Conservation (phyloP, 2,888 invertebrate species). For the Phorcus lineatus region DNA sequence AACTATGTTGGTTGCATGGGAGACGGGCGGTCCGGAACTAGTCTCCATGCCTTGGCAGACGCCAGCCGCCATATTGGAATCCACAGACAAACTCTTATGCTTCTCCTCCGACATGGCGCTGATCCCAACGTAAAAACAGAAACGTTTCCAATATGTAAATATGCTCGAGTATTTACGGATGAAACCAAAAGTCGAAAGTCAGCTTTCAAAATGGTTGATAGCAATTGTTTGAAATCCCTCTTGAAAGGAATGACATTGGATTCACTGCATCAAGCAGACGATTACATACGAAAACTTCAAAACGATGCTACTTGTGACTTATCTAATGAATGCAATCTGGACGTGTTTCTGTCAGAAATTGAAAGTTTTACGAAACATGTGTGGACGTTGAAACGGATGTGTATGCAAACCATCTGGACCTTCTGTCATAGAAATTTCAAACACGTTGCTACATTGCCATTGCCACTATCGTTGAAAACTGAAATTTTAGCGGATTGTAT, state of each 20-base stretch:
- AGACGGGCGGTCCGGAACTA: slow-evolving; percentile 39
- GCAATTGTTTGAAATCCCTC: slow-evolving; percentile 39
- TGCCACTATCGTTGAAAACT: slow-evolving; percentile 46
- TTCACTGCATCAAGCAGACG: slow-evolving; percentile 35
- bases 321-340: slow-evolving; percentile 24
- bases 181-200: neutral
- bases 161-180: slow-evolving; percentile 38
- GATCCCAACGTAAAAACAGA: slow-evolving; percentile 50
- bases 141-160: slow-evolving; percentile 47
- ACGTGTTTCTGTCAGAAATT: slow-evolving; percentile 40
- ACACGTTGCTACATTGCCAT: slow-evolving; percentile 46
- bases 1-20: slow-evolving; percentile 48
- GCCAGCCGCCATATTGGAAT: slow-evolving; percentile 43
- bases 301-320: neutral
- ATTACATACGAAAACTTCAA: slow-evolving; percentile 32
- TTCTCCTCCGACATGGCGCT: slow-evolving; percentile 62
- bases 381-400: slow-evolving; percentile 47
- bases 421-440: slow-evolving; percentile 47
- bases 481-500: neutral
- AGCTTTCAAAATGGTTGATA: slow-evolving; percentile 28
- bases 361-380: slow-evolving; percentile 34
- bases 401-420: slow-evolving; percentile 45
- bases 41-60: slow-evolving; percentile 56
- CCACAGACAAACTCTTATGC: slow-evolving; percentile 46
- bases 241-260: slow-evolving; percentile 45